phyloP scores from a whole-genome alignment of 2,797 vertebrate species.

The Clarias pachynema region DNA sequence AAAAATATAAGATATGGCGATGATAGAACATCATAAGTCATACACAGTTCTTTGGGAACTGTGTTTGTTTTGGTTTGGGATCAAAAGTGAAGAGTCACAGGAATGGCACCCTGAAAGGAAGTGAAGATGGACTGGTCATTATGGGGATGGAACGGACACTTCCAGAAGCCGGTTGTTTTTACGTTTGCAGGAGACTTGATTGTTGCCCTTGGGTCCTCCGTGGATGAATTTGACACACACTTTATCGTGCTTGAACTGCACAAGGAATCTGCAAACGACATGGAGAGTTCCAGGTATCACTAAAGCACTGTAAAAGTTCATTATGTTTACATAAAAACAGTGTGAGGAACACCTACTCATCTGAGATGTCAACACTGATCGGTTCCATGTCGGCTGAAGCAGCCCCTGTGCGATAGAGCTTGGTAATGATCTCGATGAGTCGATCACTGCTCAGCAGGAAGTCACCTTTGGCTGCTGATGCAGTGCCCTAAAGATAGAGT shows the following conservation, averaged over 20 bases:
- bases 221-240: conserved; percentile 98
- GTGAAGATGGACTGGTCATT: conserved; percentile 12
- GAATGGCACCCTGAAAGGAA: conserved; percentile 49
- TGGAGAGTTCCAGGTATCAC: conserved; percentile 11
- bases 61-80: conserved; percentile 40
- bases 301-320: background rate
- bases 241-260: conserved; percentile 97
- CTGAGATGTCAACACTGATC: conserved; percentile 91
- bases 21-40: conserved; percentile 69
- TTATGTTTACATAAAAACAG: background rate
- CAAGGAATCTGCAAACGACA: conserved; percentile 83
- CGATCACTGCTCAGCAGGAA: conserved; percentile 95
- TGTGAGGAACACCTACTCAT: conserved; percentile 83
- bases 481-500: conserved; percentile 79
- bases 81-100: conserved; percentile 62
- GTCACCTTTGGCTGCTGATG: conserved; percentile 92
- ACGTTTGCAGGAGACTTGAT: conserved; percentile 89
- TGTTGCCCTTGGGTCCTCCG: conserved; percentile 87
- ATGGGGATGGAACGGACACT: conserved; percentile 86
- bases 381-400: conserved; percentile 84
- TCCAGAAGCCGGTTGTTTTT: conserved; percentile 98
- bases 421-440: conserved; percentile 97
- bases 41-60: conserved; percentile 76
- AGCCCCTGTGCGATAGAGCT: conserved; percentile 86
- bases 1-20: conserved; percentile 57